These are phyloP conservation scores for Torymus tubicola DNA, from an alignment of 2,888 invertebrate genomes.

Conservation along the genomic window DNA sequence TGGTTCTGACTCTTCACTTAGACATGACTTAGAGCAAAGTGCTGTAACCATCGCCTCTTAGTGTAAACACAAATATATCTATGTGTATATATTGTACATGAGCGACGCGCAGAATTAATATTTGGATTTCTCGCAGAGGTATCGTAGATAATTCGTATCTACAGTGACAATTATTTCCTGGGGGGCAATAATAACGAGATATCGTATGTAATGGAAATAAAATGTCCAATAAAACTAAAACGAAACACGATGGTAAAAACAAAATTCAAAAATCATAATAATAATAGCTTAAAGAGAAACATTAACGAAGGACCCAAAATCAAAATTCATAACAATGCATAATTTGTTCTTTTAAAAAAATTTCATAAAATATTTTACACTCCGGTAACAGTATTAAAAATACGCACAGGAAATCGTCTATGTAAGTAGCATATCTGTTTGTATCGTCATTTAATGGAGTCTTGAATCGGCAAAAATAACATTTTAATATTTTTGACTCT, in stretches of 20 bases:
- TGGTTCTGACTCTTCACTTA: constrained; percentile 30
- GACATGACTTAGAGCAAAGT: constrained; percentile 52
- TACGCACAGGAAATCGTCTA: no score
- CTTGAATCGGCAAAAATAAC: no score
- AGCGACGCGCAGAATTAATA: constrained; percentile 43
- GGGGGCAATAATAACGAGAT: background rate
- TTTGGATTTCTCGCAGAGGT: constrained; percentile 22
- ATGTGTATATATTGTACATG: background rate
- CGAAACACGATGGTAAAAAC: constrained; percentile 32
- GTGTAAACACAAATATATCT: constrained; percentile 18
- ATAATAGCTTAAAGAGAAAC: constrained; percentile 25
- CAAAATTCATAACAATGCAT: constrained; percentile 6
- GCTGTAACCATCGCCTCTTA: constrained; percentile 28
- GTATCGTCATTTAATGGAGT: no score
- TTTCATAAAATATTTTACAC: background rate
- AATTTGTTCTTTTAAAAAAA: background rate
- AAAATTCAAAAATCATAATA: constrained; percentile 43
- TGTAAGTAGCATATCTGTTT: no score
- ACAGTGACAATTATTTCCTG: constrained; percentile 26
- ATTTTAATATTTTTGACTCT: constrained; percentile 8
- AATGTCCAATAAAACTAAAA: constrained; percentile 24
- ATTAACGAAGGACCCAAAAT: background rate
- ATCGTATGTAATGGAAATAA: constrained; percentile 29
- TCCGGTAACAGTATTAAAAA: background rate
- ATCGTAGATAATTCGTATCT: constrained; percentile 34